These are phyloP conservation scores for Tonatia bakeri DNA, from an alignment of 2,113 vertebrate genomes.

Conservation along the genomic window DNA sequence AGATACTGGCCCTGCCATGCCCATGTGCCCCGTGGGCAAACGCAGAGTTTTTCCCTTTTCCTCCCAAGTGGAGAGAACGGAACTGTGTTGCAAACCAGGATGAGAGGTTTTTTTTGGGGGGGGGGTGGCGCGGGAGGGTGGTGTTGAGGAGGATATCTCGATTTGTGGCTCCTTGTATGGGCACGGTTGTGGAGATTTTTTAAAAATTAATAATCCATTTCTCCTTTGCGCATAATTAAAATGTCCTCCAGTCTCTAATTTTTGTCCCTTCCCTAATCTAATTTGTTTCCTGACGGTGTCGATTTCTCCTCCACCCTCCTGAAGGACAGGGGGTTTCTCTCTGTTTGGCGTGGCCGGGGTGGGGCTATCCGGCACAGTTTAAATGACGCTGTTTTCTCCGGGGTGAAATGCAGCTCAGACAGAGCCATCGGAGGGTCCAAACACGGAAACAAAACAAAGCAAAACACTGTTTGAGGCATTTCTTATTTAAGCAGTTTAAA, in stretches of 20 bases:
- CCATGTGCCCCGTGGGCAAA: background rate
- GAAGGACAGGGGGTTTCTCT: conserved; percentile 33
- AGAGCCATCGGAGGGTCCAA: background rate
- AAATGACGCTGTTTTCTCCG: conserved; percentile 29
- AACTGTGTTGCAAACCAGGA: background rate
- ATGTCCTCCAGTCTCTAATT: conserved; percentile 56
- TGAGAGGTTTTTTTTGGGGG: accelerated
- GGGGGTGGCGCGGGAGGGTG: too few relatives aligned
- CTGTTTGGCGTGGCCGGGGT: background rate
- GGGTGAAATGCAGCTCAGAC: background rate
- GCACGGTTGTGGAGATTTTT: background rate
- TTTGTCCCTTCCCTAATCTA: conserved; percentile 62
- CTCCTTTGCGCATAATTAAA: conserved; percentile 56
- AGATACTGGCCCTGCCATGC: accelerated
- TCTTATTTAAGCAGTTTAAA: background rate
- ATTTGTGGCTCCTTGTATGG: background rate
- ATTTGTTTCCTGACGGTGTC: conserved; percentile 57
- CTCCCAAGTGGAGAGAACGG: background rate
- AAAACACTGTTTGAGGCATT: background rate
- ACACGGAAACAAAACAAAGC: background rate
- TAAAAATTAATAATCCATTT: conserved; percentile 61
- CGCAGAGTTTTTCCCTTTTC: accelerated
- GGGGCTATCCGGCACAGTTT: background rate
- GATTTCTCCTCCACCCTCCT: conserved; percentile 31
- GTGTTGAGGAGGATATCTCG: background rate